Evolutionary conservation across 2,888 invertebrate genomes (phyloP).

Genomic region (Poecilus cupreus): DNA sequence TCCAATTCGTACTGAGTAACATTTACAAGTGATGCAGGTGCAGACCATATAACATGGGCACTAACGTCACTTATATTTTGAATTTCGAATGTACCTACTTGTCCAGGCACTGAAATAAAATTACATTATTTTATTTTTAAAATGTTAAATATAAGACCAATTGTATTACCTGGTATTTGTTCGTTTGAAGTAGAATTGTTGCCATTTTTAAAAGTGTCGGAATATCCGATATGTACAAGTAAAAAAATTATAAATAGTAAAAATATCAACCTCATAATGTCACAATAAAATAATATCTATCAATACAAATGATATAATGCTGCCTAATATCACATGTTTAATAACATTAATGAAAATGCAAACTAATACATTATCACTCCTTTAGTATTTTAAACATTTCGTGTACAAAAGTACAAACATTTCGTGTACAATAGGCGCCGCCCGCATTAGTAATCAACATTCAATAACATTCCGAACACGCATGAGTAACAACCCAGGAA

Average conservation of each 20-base stretch:
- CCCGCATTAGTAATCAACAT: conserved; percentile 38
- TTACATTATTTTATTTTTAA: neutral
- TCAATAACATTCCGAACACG: neutral
- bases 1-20: conserved; percentile 77
- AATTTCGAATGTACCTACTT: conserved; percentile 79
- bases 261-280: conserved; percentile 18
- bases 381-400: neutral
- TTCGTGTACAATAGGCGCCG: conserved; percentile 12
- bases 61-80: conserved; percentile 79
- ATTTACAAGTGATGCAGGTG: conserved; percentile 75
- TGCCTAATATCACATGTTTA: conserved; percentile 17
- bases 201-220: conserved; percentile 8
- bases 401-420: neutral
- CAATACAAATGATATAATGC: neutral
- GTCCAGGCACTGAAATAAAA: conserved; percentile 76
- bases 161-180: conserved; percentile 4
- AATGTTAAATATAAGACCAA: neutral
- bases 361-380: neutral
- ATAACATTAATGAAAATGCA: neutral
- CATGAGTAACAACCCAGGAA: neutral
- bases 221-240: neutral
- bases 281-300: neutral
- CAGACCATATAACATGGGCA: conserved; percentile 77
- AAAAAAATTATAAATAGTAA: conserved; percentile 28
- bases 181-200: conserved; percentile 11